Base-by-base conservation (phyloP, 2,113 vertebrate genomes). In the Seriola aureovittata region DNA sequence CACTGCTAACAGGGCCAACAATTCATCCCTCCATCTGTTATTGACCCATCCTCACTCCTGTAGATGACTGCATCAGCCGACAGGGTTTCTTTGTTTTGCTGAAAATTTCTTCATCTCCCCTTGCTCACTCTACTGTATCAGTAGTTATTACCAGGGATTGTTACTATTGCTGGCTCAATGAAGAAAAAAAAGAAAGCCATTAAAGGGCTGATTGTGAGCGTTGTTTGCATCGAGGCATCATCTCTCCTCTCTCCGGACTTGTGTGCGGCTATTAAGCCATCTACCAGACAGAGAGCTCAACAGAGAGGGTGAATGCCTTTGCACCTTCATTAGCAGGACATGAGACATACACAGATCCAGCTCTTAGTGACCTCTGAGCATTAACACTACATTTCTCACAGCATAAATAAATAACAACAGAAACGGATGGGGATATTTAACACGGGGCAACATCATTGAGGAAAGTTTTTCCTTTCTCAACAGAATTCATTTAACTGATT, bases 161-260 rank as follows among this genome's bases (percentile, higher is more conserved):
- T 88, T 88, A 83, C 88, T 55, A 63, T 85, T 89, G 67, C 85
- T 76, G 78, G 81, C 80, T 84, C 79, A 17, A 58, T 75, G 85
- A 48, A 50, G 77, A 17, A 21, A 54, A 38, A 77, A 78, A 85
- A 79, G 76, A 68, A 87, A 81, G 72, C 86, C 76, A 89, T 91
- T 88, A 91, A 73, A 88, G 48, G 65, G 58, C 78, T 88, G 88
- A 87, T 93, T 84, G 90, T 84, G 81, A 90, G 85, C 52, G 52
- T 85, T 94, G 88, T 93, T 94, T 93, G 89, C 92, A 91, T 93
- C 78, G 80, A 86, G 80, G 89, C 87, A 75, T 72, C 84, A 67
- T 84, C 74, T 87, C 75, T 85, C 73, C 69, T 80, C 80, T 81
- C 74, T 25, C 44, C 73, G 79, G 80, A 75, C 52, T 65, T 34